Evolutionary conservation across 2,888 invertebrate species (phyloP), one percentile per base, ranked within the genome.

Genomic region (Scelioninae gen. 1): DNA sequence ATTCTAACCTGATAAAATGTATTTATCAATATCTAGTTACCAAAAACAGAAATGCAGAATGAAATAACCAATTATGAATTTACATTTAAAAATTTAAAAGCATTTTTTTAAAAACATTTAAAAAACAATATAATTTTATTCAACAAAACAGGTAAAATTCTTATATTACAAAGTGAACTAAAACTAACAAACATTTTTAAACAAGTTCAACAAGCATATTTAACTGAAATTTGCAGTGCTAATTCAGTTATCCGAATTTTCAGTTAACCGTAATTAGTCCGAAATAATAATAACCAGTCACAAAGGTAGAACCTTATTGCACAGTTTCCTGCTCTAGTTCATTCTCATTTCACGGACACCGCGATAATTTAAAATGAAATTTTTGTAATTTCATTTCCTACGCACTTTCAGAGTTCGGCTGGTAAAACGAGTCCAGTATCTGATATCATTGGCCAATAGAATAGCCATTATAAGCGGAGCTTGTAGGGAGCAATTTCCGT

Each of bases 401-500:
- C n/a, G 53, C 51, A 31, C 47, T 47, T 55, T 49, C 3, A 43
- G 40, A 16, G 11, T 34, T 7, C 15, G 13, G 49, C 43, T 16
- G 38, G 3, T 16, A 11, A 6, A 53, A 13, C 34, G 31, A 60
- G n/a, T n/a, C 38, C 76, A 5, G 49, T 23, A 58, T 51, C 29
- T 40, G 78, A 58, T 78, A 65, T 29, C 16, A 65, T 65, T 71
- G 71, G 56, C 43, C 55, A 71, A 71, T 78, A 71, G 58, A 63
- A 49, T 38, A 40, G 53, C 58, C 51, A 78, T 72, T 72, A 71
- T 58, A 80, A 66, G 68, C 74, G 47, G 74, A 62, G 68, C 74
- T 72, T 40, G 66, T 51, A 38, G 23, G 16, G 53, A 47, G 72
- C 65, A 78, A 78, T 78, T 78, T 78, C 65, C 75, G 75, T 60